These are phyloP conservation scores for Zaprionus taronus DNA, from an alignment of 1,140 invertebrate genomes.

Conservation along the genomic window DNA sequence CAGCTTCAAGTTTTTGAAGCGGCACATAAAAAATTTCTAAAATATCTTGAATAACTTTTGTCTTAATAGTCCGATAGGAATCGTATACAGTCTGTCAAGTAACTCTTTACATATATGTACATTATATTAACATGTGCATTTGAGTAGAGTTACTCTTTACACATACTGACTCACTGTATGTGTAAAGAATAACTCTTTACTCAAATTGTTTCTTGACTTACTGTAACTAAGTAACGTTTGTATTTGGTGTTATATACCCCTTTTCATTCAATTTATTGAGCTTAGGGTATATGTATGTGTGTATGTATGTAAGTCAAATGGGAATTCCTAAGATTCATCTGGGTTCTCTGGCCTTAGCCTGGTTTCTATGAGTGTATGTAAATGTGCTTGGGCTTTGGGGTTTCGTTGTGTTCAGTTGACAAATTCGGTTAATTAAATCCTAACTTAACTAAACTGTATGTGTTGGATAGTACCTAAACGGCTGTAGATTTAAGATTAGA, in stretches of 20 bases:
- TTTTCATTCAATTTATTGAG: not conserved
- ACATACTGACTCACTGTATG: no score
- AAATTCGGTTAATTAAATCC: slow-evolving; percentile 63
- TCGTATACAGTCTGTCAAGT: no score
- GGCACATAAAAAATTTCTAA: not conserved
- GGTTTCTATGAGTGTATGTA: slow-evolving; percentile 27
- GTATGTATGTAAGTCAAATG: slow-evolving; percentile 11
- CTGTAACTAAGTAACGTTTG: no score
- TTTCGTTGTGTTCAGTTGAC: slow-evolving; percentile 46
- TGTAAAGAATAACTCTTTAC: no score
- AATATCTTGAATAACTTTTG: not conserved
- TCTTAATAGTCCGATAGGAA: no score
- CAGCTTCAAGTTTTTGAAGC: not conserved
- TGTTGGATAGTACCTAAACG: slow-evolving; percentile 5
- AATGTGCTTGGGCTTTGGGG: slow-evolving; percentile 14
- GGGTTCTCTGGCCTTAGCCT: slow-evolving; percentile 58
- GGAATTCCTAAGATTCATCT: slow-evolving; percentile 64
- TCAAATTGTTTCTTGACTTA: no score
- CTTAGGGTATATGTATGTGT: not conserved
- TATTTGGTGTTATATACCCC: not conserved
- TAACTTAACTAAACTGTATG: slow-evolving; percentile 36
- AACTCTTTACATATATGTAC: no score
- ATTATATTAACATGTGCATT: no score
- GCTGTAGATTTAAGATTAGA: slow-evolving; percentile 9
- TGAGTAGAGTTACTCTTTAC: no score